These are phyloP conservation scores for Harpalus rubripes DNA, from an alignment of 2,888 invertebrate genomes.

Conservation along the genomic window DNA sequence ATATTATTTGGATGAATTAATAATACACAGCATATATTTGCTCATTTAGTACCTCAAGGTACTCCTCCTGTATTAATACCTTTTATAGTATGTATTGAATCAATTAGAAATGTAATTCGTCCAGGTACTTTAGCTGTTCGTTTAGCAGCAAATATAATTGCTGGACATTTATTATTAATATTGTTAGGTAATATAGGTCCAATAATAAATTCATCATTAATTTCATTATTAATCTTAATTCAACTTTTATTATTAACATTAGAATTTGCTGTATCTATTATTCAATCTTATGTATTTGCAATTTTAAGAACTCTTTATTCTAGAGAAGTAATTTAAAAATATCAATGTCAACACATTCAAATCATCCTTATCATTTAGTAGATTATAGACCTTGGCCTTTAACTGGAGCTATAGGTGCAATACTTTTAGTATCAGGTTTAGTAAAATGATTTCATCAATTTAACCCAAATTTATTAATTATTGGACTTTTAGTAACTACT, in stretches of 20 bases:
- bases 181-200: conserved; percentile 79
- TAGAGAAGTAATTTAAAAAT: conserved; percentile 82
- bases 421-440: conserved; percentile 80
- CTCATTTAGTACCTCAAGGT: conserved; percentile 84
- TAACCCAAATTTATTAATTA: conserved; percentile 78
- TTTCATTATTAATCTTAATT: conserved; percentile 75
- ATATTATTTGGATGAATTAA: conserved; percentile 84
- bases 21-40: conserved; percentile 82
- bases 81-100: conserved; percentile 88
- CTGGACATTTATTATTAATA: conserved; percentile 84
- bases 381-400: conserved; percentile 84
- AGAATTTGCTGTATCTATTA: conserved; percentile 82
- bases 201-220: conserved; percentile 69
- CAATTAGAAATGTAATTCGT: conserved; percentile 86
- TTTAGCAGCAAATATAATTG: conserved; percentile 88
- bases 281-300: conserved; percentile 84
- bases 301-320: conserved; percentile 84
- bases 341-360: conserved; percentile 79
- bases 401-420: conserved; percentile 80
- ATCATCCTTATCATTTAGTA: conserved; percentile 83
- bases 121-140: conserved; percentile 85
- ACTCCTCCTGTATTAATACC: conserved; percentile 83
- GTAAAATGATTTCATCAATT: conserved; percentile 83
- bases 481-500: conserved; percentile 78
- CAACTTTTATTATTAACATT: conserved; percentile 80